phyloP scores from a whole-genome alignment of 2,888 invertebrate species.

The Torymus auratus region DNA sequence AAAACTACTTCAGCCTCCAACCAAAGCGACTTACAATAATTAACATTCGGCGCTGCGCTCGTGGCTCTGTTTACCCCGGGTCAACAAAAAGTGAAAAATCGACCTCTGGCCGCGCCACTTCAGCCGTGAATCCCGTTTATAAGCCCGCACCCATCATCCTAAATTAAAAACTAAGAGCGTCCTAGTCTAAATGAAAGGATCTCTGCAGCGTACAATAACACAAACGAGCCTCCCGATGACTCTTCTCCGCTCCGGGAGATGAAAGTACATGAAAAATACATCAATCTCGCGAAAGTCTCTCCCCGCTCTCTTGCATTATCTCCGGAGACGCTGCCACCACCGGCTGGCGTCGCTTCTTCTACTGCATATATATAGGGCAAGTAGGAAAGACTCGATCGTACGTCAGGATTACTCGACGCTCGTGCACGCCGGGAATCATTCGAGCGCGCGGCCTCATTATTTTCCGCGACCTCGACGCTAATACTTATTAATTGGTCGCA shows the following conservation, averaged over 20 bases:
- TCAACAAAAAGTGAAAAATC: too few species aligned
- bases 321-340: not conserved
- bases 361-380: not conserved
- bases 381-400: conserved; percentile 36
- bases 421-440: conserved; percentile 17
- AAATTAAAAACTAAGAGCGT: not conserved
- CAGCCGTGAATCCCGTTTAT: not conserved
- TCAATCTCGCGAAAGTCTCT: conserved; percentile 44
- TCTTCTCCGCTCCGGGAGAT: not conserved
- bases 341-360: not conserved
- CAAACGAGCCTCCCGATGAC: conserved; percentile 19
- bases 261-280: conserved; percentile 44
- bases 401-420: conserved; percentile 50
- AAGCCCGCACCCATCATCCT: not conserved
- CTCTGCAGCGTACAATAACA: not conserved
- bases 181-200: too few species aligned
- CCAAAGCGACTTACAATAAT: too few species aligned
- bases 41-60: too few species aligned
- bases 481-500: conserved; percentile 67
- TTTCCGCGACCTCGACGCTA: conserved; percentile 59
- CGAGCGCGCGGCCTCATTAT: conserved; percentile 38
- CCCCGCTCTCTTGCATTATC: conserved; percentile 6
- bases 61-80: too few species aligned
- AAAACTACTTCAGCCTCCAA: too few species aligned
- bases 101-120: too few species aligned